Conservation (phyloP, 2,113 vertebrate species). For the Brevimyrus niger region DNA sequence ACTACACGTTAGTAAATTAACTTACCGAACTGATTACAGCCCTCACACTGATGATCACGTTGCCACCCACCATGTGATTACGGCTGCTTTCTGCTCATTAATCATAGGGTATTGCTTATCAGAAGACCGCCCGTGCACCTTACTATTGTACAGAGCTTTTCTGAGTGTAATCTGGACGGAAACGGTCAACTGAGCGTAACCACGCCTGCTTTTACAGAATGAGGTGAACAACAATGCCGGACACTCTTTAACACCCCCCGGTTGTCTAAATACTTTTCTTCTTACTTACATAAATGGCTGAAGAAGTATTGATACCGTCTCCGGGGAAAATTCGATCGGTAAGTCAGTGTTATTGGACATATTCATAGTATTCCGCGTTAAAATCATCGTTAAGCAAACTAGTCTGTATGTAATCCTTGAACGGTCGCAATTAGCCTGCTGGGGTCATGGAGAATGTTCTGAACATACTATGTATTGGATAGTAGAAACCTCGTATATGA, state of each 20-base stretch:
- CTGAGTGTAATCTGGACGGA: background rate
- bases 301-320: conserved; percentile 55
- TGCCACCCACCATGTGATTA: conserved; percentile 64
- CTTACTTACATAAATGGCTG: conserved; percentile 54
- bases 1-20: conserved; percentile 51
- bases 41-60: conserved; percentile 55
- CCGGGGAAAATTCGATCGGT: conserved; percentile 55
- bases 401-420: background rate
- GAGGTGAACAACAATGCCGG: conserved; percentile 29
- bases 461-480: background rate
- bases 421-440: background rate
- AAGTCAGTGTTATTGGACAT: conserved; percentile 33
- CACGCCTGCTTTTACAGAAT: conserved; percentile 39
- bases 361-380: background rate
- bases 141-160: background rate
- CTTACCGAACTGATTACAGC: conserved; percentile 65
- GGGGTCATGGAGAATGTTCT: background rate
- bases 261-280: background rate
- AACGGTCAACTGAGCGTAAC: conserved; percentile 12
- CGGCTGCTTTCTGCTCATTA: conserved; percentile 43
- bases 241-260: background rate
- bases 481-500: background rate
- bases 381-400: background rate
- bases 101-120: conserved; percentile 19
- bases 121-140: background rate